phyloP scores from a whole-genome alignment of 2,113 vertebrate genomes.

The Scolopax mira region DNA sequence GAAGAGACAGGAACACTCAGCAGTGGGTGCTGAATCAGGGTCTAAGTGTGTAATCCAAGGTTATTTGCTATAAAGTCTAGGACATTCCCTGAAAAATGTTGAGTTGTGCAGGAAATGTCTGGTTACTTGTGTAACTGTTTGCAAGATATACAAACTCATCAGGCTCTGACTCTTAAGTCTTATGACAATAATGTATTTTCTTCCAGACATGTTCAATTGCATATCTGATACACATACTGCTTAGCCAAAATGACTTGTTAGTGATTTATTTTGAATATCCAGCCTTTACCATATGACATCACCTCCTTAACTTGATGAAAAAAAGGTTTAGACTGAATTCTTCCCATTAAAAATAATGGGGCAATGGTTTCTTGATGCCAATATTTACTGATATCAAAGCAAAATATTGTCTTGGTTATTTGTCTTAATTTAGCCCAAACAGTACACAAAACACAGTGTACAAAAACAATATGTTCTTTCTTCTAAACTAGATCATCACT shows the following conservation, averaged over 20 bases:
- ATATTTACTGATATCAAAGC: conserved; percentile 67
- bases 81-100: conserved; percentile 8
- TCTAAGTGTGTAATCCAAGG: not conserved
- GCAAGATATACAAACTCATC: conserved; percentile 41
- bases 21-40: conserved; percentile 18
- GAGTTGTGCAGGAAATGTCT: conserved; percentile 53
- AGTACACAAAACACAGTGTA: conserved; percentile 55
- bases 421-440: conserved; percentile 61
- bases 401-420: conserved; percentile 61
- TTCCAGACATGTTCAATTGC: conserved; percentile 59
- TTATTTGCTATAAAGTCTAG: conserved; percentile 4
- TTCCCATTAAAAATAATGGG: conserved; percentile 65
- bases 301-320: conserved; percentile 65
- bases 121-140: conserved; percentile 58
- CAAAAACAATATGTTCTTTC: conserved; percentile 59
- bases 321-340: conserved; percentile 59
- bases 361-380: conserved; percentile 46
- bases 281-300: conserved; percentile 62
- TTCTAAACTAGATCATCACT: conserved; percentile 42
- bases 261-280: conserved; percentile 65
- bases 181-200: conserved; percentile 53
- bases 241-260: conserved; percentile 53
- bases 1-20: not conserved
- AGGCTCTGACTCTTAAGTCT: conserved; percentile 39
- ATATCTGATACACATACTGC: conserved; percentile 52